Conservation (phyloP, 1,140 invertebrate genomes). For the Sinella curviseta region DNA sequence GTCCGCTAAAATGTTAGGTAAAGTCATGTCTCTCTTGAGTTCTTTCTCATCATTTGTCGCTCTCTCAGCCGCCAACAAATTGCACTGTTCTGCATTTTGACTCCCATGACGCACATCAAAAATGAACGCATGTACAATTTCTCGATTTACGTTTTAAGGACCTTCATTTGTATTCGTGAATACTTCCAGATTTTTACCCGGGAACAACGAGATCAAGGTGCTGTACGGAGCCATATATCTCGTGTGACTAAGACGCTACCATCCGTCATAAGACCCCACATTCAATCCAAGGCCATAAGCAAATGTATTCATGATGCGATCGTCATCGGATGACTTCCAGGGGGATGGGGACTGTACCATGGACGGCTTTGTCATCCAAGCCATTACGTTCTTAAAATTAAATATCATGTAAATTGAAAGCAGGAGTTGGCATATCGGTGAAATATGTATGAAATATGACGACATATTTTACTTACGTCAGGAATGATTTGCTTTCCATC, state of each 20-base stretch:
- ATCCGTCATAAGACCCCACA: constrained; percentile 15
- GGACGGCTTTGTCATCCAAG: not conserved
- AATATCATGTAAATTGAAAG: not conserved
- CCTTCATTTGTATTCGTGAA: constrained; percentile 11
- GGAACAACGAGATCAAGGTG: constrained; percentile 20
- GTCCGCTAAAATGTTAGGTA: not conserved
- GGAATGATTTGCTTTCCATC: constrained; percentile 35
- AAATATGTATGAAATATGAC: not conserved
- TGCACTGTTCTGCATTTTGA: not conserved
- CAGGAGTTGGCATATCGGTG: not conserved
- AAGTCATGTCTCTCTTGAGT: not conserved
- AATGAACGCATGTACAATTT: not conserved
- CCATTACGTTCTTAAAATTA: not conserved
- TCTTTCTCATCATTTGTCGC: not conserved
- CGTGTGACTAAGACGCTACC: constrained; percentile 4
- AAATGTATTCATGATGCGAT: not conserved
- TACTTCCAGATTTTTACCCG: constrained; percentile 27
- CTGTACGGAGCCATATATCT: not conserved
- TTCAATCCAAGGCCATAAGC: not conserved
- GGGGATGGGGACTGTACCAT: not conserved
- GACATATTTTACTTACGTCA: constrained; percentile 21
- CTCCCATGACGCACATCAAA: not conserved
- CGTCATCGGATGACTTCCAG: not conserved
- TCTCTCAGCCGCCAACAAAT: not conserved
- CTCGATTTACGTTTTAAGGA: not conserved